These are phyloP conservation scores for Megastigmus dorsalis DNA, from an alignment of 2,888 invertebrate genomes.

Conservation along the genomic window DNA sequence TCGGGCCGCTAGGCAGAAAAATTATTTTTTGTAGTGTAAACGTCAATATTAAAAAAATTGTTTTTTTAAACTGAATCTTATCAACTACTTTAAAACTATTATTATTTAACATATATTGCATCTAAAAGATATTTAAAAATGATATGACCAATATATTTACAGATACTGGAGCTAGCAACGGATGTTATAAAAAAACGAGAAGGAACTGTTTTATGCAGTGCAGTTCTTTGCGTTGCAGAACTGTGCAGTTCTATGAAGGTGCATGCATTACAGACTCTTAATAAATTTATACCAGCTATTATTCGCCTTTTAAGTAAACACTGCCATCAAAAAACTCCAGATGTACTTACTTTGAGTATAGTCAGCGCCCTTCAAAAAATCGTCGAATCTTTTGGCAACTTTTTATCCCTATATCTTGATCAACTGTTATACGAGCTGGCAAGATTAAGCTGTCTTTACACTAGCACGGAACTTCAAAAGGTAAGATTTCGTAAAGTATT, in stretches of 20 bases:
- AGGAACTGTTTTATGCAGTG: slow-evolving; percentile 83
- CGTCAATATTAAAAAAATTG: not conserved
- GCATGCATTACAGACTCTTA: slow-evolving; percentile 84
- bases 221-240: slow-evolving; percentile 86
- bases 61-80: not conserved
- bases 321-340: slow-evolving; percentile 78
- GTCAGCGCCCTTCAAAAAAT: slow-evolving; percentile 88
- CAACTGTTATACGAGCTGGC: slow-evolving; percentile 82
- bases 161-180: slow-evolving; percentile 82
- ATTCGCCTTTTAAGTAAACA: slow-evolving; percentile 80
- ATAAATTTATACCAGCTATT: slow-evolving; percentile 86
- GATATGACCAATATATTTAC: no score
- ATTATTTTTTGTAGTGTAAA: no score
- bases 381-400: slow-evolving; percentile 86
- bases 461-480: slow-evolving; percentile 67
- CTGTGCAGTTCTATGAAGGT: slow-evolving; percentile 85
- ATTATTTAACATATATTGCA: no score
- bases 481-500: slow-evolving; percentile 54
- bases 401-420: slow-evolving; percentile 89
- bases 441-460: slow-evolving; percentile 73
- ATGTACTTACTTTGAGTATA: slow-evolving; percentile 81
- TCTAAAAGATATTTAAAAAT: no score
- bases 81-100: not conserved
- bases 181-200: slow-evolving; percentile 77
- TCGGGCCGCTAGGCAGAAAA: no score